Percentiles rank a stretch among this genome's conserved stretches.
These are phyloP conservation scores for Chloroceryle amazona DNA, from an alignment of 2,797 vertebrate genomes.

Conservation along the genomic window DNA sequence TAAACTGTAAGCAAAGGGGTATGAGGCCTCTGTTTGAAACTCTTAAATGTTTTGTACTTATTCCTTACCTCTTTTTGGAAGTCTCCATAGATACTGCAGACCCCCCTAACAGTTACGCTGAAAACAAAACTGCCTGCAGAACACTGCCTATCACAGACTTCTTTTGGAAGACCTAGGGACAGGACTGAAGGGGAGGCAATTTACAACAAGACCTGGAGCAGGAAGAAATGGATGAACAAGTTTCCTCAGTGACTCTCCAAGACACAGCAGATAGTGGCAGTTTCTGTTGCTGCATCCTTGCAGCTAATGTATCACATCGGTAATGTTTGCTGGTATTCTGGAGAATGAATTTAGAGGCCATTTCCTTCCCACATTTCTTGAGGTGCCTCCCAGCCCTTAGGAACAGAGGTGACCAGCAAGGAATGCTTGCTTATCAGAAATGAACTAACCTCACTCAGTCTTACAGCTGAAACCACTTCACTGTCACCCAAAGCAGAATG, in stretches of 20 bases:
- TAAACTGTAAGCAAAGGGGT: neutral
- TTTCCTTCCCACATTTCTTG: neutral
- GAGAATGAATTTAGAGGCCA: rapidly evolving
- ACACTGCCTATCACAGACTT: neutral
- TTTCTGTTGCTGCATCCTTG: neutral
- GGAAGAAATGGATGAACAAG: neutral
- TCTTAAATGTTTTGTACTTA: neutral
- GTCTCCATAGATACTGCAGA: neutral
- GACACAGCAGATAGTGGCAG: neutral
- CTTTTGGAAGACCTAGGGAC: neutral
- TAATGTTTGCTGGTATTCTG: neutral
- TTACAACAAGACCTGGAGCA: neutral
- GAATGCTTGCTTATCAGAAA: neutral
- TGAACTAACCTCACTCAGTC: neutral
- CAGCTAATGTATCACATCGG: neutral
- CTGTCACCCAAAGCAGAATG: neutral
- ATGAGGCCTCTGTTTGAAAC: neutral
- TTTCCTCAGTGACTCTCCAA: neutral
- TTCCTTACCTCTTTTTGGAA: neutral
- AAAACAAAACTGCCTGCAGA: neutral
- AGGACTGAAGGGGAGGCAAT: neutral
- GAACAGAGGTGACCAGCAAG: neutral
- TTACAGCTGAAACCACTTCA: neutral
- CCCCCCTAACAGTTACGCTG: neutral
- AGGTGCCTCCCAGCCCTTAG: neutral